Base-by-base conservation (phyloP, 1,140 invertebrate genomes). In the Procambarus clarkii region DNA sequence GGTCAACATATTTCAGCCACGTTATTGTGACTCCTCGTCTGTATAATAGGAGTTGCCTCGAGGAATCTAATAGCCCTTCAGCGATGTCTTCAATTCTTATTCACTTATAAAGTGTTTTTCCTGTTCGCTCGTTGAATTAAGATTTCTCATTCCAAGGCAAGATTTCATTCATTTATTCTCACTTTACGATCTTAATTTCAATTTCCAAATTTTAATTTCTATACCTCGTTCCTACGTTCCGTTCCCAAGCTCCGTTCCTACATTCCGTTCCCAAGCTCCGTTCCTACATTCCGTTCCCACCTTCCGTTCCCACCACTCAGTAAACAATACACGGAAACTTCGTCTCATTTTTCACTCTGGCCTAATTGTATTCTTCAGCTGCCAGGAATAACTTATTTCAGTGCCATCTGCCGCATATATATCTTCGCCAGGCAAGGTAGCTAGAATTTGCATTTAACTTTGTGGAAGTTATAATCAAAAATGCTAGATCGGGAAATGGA, bases 361-460 rank as follows among this genome's bases (percentile, higher is more conserved):
- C 50, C 78, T 80, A 80, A 80, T 80, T 48, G 46, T 80, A 80
- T 80, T 80, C 48, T 46, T 80, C 54, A 80, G 46, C 48, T 48
- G 78, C 44, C 78, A 46, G 2, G 78, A 80, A 80, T 80, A 80
- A 48, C 24, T 48, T 80, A 80, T 80, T 80, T 80, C 46, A 48
- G 78, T 50, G 78, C 2, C 78, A 80, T 74, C 71, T 74, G 71
- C 71, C 50, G 50, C 7, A 54, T 54, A 54, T 54, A 54, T 54
- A 54, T 54, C 13, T 54, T 54, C 13, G 50, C 50, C 50, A 11
- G 7, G 7, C 50, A 54, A 54, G 50, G 7, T 54, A 54, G 50
- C 50, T 54, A 54, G 50, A 54, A 54, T 54, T 54, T 54, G 50
- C 50, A 54, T 54, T 54, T 54, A 2, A 54, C 50, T 54, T 54